Evolutionary conservation across 2,888 invertebrate genomes (phyloP).

Genomic region (Pasiphila rectangulata): DNA sequence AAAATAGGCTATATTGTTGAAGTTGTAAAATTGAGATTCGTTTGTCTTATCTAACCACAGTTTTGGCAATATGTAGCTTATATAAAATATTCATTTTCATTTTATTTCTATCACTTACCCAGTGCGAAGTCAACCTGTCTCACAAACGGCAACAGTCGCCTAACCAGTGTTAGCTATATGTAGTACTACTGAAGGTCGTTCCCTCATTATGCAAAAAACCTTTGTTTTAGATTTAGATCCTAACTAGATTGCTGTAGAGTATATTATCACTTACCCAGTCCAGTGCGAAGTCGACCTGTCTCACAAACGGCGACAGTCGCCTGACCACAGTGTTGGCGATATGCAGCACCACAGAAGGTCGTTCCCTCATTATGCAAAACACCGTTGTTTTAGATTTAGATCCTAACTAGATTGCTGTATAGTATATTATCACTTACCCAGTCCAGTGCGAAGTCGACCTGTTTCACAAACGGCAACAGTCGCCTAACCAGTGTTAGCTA

Average conservation of each 20-base stretch:
- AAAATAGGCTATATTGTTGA: too few species aligned
- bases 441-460: constrained; percentile 88
- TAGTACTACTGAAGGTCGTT: constrained; percentile 84
- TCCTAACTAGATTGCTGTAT: neutral
- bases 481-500: constrained; percentile 93
- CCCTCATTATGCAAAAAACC: constrained; percentile 92
- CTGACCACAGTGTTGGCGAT: constrained; percentile 95
- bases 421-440: constrained; percentile 70
- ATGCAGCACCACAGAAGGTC: constrained; percentile 85
- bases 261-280: constrained; percentile 79
- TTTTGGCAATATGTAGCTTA: too few species aligned
- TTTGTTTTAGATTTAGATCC: constrained; percentile 87
- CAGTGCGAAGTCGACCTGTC: constrained; percentile 90
- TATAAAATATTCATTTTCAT: too few species aligned
- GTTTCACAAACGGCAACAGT: constrained; percentile 96
- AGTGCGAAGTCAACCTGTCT: constrained; percentile 89
- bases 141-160: too few species aligned
- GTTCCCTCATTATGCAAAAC: constrained; percentile 92
- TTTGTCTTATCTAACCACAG: too few species aligned
- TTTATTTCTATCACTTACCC: too few species aligned
- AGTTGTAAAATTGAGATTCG: neutral
- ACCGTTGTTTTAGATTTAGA: constrained; percentile 90
- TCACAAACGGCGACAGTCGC: constrained; percentile 95
- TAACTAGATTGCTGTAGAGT: neutral
- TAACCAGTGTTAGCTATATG: constrained; percentile 95